Evolutionary conservation across 2,888 invertebrate species (phyloP), one percentile per base, ranked within the genome.

Genomic region (Teleogryllus oceanicus): DNA sequence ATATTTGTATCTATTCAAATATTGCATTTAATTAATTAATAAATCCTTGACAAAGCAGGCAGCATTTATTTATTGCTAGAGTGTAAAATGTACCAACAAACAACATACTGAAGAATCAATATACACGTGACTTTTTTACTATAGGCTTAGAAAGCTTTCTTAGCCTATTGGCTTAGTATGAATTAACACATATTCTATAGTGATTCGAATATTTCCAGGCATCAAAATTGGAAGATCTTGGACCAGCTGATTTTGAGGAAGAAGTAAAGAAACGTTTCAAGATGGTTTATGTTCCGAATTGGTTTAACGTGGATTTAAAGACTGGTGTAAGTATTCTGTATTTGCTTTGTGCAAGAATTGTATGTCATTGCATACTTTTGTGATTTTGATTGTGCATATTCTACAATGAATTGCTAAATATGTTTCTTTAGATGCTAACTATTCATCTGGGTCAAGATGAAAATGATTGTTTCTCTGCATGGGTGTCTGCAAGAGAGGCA

Each of bases 231-330:
- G 95, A 97, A 87, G 97, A 97, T 86, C 90, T 98, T 81, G 98
- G 98, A 0, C 91, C 92, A 85, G 92, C 96, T 2, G 95, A 98
- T 86, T 97, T 95, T 87, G 97, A 99, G 83, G 94, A 96, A 85
- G 96, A 98, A 89, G 91, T 96, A 1, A 97, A 98, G 86, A 95
- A 95, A 85, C 89, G 95, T 82, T 95, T 94, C 85, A 96, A 97
- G 88, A 94, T 94, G 91, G 94, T 99, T 78, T 97, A 94, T 87
- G 97, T 99, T 84, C 99, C 99, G 50, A 98, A 96, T 88, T 99
- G 99, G 99, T 99, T 99, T 87, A 96, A 96, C 83, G 97, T 99
- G 76, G 99, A 99, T 89, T 91, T 99, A 77, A 99, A 99, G 89
- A 99, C 98, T 81, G 99, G 99, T 82, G 95, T 96, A 88, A 87